Evolutionary conservation across 1,140 invertebrate genomes (phyloP), one percentile per base, ranked within the genome.

Genomic region (Scylla paramamosain): DNA sequence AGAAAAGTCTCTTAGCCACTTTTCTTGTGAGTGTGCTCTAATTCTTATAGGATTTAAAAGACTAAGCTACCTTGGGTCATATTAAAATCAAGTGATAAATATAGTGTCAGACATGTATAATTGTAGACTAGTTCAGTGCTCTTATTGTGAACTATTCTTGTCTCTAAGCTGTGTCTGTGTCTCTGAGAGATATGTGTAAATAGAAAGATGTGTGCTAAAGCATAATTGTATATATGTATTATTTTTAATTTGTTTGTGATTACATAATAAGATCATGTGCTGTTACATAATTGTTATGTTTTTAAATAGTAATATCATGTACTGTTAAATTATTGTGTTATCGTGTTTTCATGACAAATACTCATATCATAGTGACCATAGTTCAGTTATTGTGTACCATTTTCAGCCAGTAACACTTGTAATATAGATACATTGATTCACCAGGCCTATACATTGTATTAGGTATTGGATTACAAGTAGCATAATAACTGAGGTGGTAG

Each of bases 341-440:
- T 16, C 25, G 32, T 29, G 59, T 67, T 31, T 91, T 91, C 59
- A 77, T 91, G 52, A 77, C 90, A 91, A 91, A 91, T 91, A 91
- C 90, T 91, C 90, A 91, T 91, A 32, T 31, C 32, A 39, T 91
- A 77, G 67, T 77, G 25, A 77, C 67, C 25, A n/a, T 77, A 77
- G 67, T 7, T 77, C 67, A 77, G 67, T n/a, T 67, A 16, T 67
- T 77, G 6, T 77, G 67, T 77, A 77, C 20, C 67, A n/a, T n/a
- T 77, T 77, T 77, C 67, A 77, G 67, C 20, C 20, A 77, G 20
- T n/a, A n/a, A 77, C n/a, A 39, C 20, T 25, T 77, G 67, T 25
- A 77, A n/a, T 25, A 77, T 77, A 77, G n/a, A 77, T 7, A 25
- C n/a, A n/a, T 25, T 77, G 67, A 77, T 77, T 77, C 25, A 7